A percentile compares a stretch with the other conserved stretches of the same genome.
Evolutionary conservation across 2,888 invertebrate genomes (phyloP).

Genomic region (Epistrophella euchroma): DNA sequence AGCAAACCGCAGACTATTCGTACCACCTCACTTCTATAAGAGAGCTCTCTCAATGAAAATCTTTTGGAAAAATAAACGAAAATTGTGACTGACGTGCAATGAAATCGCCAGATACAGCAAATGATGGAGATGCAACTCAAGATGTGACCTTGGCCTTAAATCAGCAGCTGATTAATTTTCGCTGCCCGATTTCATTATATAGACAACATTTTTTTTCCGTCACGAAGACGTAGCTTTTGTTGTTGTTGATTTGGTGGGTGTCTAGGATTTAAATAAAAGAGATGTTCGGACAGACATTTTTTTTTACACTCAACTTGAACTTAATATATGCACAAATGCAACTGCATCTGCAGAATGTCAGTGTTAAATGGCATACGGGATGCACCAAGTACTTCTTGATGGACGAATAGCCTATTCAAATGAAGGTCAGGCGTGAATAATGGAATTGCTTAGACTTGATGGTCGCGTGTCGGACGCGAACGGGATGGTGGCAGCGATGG

Average conservation of each 20-base stretch:
- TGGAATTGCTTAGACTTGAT: slow-evolving; percentile 8
- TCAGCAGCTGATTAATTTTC: slow-evolving; percentile 37
- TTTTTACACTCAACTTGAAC: slow-evolving; percentile 46
- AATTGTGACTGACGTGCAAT: slow-evolving; percentile 39
- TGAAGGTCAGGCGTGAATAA: slow-evolving; percentile 35
- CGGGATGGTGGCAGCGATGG: neutral
- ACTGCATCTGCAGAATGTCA: slow-evolving; percentile 40
- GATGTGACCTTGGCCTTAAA: slow-evolving; percentile 47
- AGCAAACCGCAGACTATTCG: neutral
- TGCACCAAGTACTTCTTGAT: slow-evolving; percentile 20
- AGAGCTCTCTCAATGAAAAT: slow-evolving; percentile 42
- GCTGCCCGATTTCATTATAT: slow-evolving; percentile 21
- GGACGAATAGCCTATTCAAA: slow-evolving; percentile 1
- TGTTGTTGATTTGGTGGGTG: neutral
- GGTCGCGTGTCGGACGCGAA: too few relatives aligned
- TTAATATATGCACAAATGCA: slow-evolving; percentile 32
- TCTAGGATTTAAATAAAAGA: slow-evolving; percentile 5
- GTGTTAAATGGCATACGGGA: slow-evolving; percentile 16
- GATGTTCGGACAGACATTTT: slow-evolving; percentile 17
- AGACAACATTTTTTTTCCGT: neutral
- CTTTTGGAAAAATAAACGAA: slow-evolving; percentile 59
- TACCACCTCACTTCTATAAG: neutral
- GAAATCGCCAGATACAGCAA: slow-evolving; percentile 5
- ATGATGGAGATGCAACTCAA: slow-evolving; percentile 12
- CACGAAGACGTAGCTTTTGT: neutral